These are phyloP conservation scores for Taurulus bubalis DNA, from an alignment of 2,113 vertebrate species.

Conservation along the genomic window DNA sequence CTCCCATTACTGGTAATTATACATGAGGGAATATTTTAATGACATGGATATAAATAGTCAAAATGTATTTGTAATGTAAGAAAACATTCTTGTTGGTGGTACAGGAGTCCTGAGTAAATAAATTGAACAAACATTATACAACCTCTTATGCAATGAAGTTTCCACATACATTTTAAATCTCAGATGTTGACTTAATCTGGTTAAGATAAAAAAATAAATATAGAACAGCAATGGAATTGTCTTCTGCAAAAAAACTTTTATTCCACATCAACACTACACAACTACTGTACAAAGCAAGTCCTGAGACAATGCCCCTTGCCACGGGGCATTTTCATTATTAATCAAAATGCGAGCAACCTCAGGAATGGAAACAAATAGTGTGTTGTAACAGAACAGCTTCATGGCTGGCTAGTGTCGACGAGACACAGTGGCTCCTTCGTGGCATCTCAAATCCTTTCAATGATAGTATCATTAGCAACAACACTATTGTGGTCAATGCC, in stretches of 20 bases:
- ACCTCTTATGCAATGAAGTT: neutral
- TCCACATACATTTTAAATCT: neutral
- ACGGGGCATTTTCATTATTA: too few relatives aligned
- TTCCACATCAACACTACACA: constrained; percentile 14
- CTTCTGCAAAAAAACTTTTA: neutral
- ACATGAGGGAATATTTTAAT: neutral
- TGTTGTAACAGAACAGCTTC: constrained; percentile 1
- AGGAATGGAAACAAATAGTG: neutral
- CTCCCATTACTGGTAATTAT: neutral
- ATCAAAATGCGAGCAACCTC: neutral
- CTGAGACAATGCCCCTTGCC: neutral
- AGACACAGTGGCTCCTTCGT: neutral
- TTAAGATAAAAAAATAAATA: neutral
- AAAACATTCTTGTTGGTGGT: neutral
- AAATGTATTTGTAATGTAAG: too few relatives aligned
- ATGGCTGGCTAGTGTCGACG: neutral
- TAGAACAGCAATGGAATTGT: neutral
- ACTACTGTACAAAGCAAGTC: constrained; percentile 12
- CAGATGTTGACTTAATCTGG: neutral
- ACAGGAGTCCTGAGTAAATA: neutral
- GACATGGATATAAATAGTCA: neutral
- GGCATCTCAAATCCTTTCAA: neutral
- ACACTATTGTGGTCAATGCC: neutral
- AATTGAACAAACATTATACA: neutral
- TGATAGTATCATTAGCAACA: neutral